Evolutionary conservation across 53 echinoderm and acorn worm species (phyloP).

Genomic region (Arbacia lixula): DNA sequence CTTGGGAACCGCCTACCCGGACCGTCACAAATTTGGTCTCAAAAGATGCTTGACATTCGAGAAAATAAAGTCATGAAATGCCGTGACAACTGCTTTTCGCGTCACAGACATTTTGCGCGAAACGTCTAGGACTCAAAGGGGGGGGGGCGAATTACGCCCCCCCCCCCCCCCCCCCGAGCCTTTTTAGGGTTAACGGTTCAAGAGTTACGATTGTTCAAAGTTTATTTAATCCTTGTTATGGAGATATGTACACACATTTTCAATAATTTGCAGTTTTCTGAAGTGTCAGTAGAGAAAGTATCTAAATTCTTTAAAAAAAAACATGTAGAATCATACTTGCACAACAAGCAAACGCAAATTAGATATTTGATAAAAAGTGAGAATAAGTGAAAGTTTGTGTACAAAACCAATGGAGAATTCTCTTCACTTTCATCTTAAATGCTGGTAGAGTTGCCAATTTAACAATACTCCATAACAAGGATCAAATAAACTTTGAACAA

Average conservation of each 20-base stretch:
- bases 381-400: too few species aligned
- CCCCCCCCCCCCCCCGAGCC: too few species aligned
- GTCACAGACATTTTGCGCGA: background rate
- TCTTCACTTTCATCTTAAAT: too few species aligned
- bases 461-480: background rate
- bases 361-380: too few species aligned
- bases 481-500: background rate
- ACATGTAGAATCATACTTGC: too few species aligned
- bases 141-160: background rate
- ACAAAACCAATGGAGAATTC: too few species aligned
- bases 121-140: background rate
- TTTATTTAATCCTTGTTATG: background rate
- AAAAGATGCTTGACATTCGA: slow-evolving; percentile 13
- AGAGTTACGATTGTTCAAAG: background rate
- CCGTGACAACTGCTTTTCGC: background rate
- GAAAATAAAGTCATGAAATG: slow-evolving; percentile 2
- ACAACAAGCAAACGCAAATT: too few species aligned
- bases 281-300: too few species aligned
- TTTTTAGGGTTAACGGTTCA: slow-evolving; percentile 6
- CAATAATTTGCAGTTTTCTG: slow-evolving; percentile 2
- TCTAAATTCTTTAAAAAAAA: too few species aligned
- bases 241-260: background rate
- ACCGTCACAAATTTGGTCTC: background rate
- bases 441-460: too few species aligned
- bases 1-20: background rate